Percentiles rank a stretch among this genome's conserved stretches.
These are phyloP conservation scores for Drosophila auraria DNA, from an alignment of 1,140 invertebrate genomes.

Conservation along the genomic window DNA sequence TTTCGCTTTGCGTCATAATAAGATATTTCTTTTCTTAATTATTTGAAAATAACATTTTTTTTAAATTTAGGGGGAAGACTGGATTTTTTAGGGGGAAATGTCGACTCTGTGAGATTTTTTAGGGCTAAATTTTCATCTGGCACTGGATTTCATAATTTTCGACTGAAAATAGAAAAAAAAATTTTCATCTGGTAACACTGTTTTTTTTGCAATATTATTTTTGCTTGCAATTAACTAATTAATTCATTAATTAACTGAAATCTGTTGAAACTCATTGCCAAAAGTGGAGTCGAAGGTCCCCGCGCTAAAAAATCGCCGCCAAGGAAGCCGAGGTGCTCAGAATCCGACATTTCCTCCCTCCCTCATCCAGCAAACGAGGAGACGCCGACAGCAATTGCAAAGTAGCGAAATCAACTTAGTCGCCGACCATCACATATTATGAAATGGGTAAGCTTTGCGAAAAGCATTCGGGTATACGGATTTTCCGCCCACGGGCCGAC, in stretches of 20 bases:
- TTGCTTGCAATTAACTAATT: constrained; percentile 20
- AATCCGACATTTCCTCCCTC: background rate
- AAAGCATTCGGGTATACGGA: constrained; percentile 13
- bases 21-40: too few relatives aligned
- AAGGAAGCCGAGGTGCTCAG: constrained; percentile 10
- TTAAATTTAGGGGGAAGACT: too few relatives aligned
- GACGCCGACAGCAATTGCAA: constrained; percentile 43
- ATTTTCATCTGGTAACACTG: too few relatives aligned
- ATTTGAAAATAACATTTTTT: too few relatives aligned
- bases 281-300: background rate
- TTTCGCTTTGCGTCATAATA: too few relatives aligned
- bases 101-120: too few relatives aligned
- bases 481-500: constrained; percentile 8
- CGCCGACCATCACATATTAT: constrained; percentile 44
- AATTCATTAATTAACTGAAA: constrained; percentile 1
- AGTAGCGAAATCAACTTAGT: constrained; percentile 25
- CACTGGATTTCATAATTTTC: too few relatives aligned
- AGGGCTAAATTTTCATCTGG: too few relatives aligned
- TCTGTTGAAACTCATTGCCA: constrained; percentile 5
- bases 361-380: background rate
- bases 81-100: too few relatives aligned
- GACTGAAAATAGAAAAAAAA: too few relatives aligned
- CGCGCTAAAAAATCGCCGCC: background rate
- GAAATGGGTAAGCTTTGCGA: constrained; percentile 71
- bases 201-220: constrained; percentile 61